Percentiles rank a stretch among this genome's conserved stretches.
phyloP scores from a whole-genome alignment of 2,113 vertebrate species.

The Tylochromis polylepis region DNA sequence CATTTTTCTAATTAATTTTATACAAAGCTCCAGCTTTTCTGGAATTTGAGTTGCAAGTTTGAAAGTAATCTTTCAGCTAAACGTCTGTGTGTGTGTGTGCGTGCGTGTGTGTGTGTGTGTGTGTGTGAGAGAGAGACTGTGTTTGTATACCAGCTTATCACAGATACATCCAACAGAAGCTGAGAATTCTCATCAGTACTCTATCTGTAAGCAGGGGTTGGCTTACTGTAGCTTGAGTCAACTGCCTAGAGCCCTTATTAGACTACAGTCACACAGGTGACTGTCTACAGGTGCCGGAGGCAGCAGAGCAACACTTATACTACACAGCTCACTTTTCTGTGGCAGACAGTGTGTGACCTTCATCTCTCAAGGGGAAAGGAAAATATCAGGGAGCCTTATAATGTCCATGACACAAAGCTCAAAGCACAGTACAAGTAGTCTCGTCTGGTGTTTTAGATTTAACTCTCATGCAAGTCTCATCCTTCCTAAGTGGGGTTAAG shows the following conservation, averaged over 20 bases:
- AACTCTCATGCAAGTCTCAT: not conserved
- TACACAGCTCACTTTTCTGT: not conserved
- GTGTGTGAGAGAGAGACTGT: not conserved
- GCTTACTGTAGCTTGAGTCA: not conserved
- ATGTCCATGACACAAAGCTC: not conserved
- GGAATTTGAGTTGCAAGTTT: not conserved
- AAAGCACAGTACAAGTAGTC: not conserved
- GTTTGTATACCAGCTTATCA: not conserved
- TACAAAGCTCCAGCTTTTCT: not conserved
- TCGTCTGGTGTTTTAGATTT: not conserved
- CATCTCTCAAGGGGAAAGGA: not conserved
- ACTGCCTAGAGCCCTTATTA: not conserved
- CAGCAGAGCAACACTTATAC: not conserved
- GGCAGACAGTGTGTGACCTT: conserved; percentile 3
- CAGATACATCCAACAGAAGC: not conserved
- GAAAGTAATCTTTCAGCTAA: not conserved
- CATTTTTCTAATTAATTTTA: not conserved
- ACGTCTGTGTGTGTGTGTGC: rapidly evolving
- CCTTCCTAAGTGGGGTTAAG: not conserved
- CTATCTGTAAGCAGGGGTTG: not conserved
- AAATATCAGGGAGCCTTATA: not conserved
- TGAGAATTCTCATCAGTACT: conserved; percentile 9
- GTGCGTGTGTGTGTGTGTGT: not conserved
- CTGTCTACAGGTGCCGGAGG: conserved; percentile 4
- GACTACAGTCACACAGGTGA: not conserved